phyloP scores from a whole-genome alignment of 2,888 invertebrate species.

The Willowsia nigromaculata region DNA sequence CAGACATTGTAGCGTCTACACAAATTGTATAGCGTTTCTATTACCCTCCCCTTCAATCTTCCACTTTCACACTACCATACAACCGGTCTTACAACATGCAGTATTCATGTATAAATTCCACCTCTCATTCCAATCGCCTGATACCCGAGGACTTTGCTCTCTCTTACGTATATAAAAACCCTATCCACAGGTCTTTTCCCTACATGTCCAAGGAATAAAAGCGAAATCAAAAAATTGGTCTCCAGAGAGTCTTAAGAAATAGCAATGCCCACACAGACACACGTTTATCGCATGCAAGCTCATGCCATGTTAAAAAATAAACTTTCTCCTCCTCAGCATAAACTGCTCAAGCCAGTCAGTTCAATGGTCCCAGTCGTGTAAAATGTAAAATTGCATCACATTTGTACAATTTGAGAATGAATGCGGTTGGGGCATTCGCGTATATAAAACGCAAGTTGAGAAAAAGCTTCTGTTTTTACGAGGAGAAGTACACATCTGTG shows the following conservation, averaged over 20 bases:
- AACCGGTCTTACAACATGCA: conserved; percentile 18
- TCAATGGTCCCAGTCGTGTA: conserved; percentile 9
- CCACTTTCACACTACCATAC: neutral
- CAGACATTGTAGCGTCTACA: too few species aligned
- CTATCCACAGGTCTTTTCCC: neutral
- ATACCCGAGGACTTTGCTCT: too few species aligned
- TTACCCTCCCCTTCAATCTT: neutral
- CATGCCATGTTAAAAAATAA: neutral
- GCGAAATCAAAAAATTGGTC: conserved; percentile 68
- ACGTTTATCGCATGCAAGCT: neutral
- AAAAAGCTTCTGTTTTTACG: neutral
- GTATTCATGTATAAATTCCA: conserved; percentile 66
- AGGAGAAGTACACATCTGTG: neutral
- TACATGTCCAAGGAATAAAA: conserved; percentile 34
- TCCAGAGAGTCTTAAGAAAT: conserved; percentile 62
- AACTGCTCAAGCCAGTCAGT: neutral
- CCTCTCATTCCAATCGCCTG: conserved; percentile 57
- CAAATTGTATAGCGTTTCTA: too few species aligned
- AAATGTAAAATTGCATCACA: conserved; percentile 46
- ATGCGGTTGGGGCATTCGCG: conserved; percentile 6
- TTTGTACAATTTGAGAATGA: conserved; percentile 30
- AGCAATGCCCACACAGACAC: neutral
- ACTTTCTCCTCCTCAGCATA: too few species aligned
- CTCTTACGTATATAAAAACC: neutral
- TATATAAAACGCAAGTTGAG: neutral